phyloP scores from a whole-genome alignment of 1,140 invertebrate species.

The Andrena cerasifolii region DNA sequence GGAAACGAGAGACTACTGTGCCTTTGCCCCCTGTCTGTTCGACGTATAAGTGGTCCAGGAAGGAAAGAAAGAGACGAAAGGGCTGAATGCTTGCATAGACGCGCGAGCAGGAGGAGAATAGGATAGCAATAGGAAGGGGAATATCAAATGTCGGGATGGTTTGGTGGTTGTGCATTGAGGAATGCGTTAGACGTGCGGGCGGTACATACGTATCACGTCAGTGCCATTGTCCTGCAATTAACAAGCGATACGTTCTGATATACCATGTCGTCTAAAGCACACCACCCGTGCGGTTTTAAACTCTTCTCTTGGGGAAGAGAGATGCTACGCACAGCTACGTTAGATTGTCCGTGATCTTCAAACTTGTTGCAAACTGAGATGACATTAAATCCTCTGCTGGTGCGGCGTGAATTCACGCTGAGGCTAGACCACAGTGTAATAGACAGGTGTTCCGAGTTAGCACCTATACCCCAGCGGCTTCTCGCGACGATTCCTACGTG shows the following conservation, averaged over 20 bases:
- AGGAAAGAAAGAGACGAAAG: not conserved
- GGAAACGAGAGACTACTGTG: constrained; percentile 59
- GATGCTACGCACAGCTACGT: not conserved
- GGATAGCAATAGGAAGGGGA: constrained; percentile 15
- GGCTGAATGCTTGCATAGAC: not conserved
- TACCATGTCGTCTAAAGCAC: constrained; percentile 15
- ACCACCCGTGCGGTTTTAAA: not conserved
- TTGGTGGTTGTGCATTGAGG: constrained; percentile 46
- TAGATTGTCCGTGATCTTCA: not conserved
- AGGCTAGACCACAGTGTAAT: too few species aligned
- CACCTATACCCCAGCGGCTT: too few species aligned
- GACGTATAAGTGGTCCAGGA: constrained; percentile 15
- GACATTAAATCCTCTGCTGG: not conserved
- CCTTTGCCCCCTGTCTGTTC: constrained; percentile 37
- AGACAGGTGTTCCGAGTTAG: too few species aligned
- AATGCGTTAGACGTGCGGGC: constrained; percentile 59
- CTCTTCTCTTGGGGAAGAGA: not conserved
- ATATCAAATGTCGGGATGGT: constrained; percentile 37
- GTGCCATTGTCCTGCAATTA: constrained; percentile 63
- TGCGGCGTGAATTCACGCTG: too few species aligned
- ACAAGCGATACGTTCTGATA: constrained; percentile 65
- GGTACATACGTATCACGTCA: constrained; percentile 63
- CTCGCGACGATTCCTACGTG: too few species aligned
- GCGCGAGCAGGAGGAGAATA: not conserved
- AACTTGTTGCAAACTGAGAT: not conserved